Evolutionary conservation across 2,888 invertebrate genomes (phyloP).

Genomic region (Hylaea fasciaria): DNA sequence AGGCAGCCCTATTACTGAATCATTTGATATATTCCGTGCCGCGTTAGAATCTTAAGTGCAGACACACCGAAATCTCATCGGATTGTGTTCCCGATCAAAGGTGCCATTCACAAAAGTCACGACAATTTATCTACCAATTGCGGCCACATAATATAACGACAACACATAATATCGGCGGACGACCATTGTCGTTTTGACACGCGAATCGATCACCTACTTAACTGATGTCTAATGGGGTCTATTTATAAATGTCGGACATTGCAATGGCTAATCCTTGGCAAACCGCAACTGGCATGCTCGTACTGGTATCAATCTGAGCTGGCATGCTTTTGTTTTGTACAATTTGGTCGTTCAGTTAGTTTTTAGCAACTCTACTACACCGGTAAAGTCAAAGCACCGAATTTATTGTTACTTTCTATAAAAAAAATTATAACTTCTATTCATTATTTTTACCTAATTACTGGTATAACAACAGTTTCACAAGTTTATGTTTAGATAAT

Average conservation of each 20-base stretch:
- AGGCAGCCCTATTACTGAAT: too few relatives aligned
- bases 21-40: too few relatives aligned
- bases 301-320: conserved; percentile 29
- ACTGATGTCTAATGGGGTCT: conserved; percentile 73
- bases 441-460: too few relatives aligned
- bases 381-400: too few relatives aligned
- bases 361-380: too few relatives aligned
- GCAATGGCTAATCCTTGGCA: conserved; percentile 81
- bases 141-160: conserved; percentile 34
- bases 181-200: conserved; percentile 41
- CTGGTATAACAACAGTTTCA: too few relatives aligned
- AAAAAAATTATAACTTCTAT: too few relatives aligned
- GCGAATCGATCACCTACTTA: conserved; percentile 72
- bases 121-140: conserved; percentile 22
- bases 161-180: conserved; percentile 35
- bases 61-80: not conserved
- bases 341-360: not conserved
- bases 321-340: conserved; percentile 52
- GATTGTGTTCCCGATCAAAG: not conserved
- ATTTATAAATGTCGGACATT: conserved; percentile 77
- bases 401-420: too few relatives aligned
- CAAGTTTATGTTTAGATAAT: too few relatives aligned
- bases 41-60: too few relatives aligned
- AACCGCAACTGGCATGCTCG: conserved; percentile 73
- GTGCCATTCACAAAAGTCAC: not conserved